phyloP scores from a whole-genome alignment of 2,797 vertebrate genomes.

The Pseudochirops cupreus region DNA sequence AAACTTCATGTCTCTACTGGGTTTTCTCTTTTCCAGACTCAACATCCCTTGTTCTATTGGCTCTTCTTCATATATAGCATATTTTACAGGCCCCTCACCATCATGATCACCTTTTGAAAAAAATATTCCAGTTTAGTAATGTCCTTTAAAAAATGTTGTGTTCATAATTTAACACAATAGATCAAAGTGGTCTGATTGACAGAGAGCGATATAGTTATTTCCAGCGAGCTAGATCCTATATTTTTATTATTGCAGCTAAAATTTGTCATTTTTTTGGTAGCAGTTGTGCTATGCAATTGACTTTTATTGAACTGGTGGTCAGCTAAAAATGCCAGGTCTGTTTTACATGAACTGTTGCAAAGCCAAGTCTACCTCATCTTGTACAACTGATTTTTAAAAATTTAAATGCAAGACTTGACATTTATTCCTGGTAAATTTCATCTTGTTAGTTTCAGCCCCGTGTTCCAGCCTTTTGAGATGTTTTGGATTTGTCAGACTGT shows the following conservation, averaged over 20 bases:
- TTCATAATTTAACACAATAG: neutral
- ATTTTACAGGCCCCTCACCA: neutral
- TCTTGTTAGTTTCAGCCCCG: neutral
- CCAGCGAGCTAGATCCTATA: neutral
- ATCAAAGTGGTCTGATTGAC: neutral
- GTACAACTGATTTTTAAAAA: neutral
- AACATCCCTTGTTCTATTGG: neutral
- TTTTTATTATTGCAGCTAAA: neutral
- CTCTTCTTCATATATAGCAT: neutral
- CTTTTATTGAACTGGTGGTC: neutral
- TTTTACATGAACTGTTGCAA: neutral
- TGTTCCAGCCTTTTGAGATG: neutral
- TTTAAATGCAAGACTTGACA: neutral
- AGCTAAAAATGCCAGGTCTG: constrained; percentile 1
- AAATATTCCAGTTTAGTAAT: neutral
- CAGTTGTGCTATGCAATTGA: neutral
- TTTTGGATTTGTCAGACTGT: neutral
- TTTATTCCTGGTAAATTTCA: neutral
- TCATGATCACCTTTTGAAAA: neutral
- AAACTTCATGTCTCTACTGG: neutral
- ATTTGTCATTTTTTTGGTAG: neutral
- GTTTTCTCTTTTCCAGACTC: neutral
- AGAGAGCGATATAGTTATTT: neutral
- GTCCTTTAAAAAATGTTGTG: neutral
- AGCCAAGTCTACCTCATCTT: neutral